Evolutionary conservation across 2,797 vertebrate genomes (phyloP).

Genomic region (Botia almorhae): DNA sequence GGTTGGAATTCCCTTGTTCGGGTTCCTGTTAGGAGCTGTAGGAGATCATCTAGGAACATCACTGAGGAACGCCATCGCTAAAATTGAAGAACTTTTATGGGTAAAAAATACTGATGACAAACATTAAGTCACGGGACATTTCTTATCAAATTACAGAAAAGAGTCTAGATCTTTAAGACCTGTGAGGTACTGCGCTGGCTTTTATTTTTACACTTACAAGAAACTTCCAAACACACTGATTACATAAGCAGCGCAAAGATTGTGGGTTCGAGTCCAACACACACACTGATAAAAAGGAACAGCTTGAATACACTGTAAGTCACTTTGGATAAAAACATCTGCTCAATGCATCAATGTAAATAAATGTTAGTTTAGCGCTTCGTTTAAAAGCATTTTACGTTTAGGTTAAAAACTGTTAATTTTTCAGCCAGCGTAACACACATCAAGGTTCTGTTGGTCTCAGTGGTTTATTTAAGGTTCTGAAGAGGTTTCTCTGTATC

Average conservation of each 20-base stretch:
- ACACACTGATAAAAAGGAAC: too few relatives aligned
- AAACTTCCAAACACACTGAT: too few relatives aligned
- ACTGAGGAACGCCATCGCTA: conserved; percentile 82
- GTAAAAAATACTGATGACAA: conserved; percentile 69
- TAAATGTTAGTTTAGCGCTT: neutral
- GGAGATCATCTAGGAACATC: conserved; percentile 89
- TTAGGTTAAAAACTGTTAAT: neutral
- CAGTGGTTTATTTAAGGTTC: neutral
- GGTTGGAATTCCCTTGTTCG: conserved; percentile 90
- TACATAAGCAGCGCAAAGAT: too few relatives aligned
- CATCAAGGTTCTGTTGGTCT: neutral
- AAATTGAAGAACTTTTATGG: conserved; percentile 88
- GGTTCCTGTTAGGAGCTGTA: conserved; percentile 87
- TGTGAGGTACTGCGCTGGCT: too few relatives aligned
- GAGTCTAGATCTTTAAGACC: neutral
- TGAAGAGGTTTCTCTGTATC: conserved; percentile 8
- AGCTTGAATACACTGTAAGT: too few relatives aligned
- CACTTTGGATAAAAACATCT: too few relatives aligned
- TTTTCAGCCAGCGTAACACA: neutral
- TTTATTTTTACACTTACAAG: too few relatives aligned
- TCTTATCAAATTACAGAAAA: neutral
- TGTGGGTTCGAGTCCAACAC: too few relatives aligned
- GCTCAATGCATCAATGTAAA: too few relatives aligned
- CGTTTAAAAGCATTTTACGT: neutral
- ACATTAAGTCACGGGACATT: neutral